Conservation (phyloP, 2,113 vertebrate species). For the Antennarius striatus region DNA sequence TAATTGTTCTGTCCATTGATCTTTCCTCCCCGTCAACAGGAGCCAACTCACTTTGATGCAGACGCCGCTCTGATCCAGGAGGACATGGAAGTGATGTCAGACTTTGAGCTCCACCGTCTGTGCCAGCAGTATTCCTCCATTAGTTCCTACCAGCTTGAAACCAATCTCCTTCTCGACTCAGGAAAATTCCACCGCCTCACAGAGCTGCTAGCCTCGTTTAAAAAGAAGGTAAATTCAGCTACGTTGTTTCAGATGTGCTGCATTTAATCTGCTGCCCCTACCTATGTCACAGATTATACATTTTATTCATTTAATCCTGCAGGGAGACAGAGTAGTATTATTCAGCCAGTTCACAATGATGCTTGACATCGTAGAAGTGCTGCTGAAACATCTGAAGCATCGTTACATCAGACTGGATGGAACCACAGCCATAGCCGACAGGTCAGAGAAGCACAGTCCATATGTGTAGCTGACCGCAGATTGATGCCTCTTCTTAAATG, state of each 20-base stretch:
- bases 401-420: constrained; percentile 92
- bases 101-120: constrained; percentile 93
- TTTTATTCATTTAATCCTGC: constrained; percentile 9
- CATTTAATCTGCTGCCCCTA: neutral
- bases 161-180: constrained; percentile 87
- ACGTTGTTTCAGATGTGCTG: neutral
- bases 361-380: constrained; percentile 93
- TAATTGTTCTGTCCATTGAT: neutral
- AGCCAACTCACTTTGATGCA: constrained; percentile 91
- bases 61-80: constrained; percentile 91
- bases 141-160: constrained; percentile 84
- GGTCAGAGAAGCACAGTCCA: constrained; percentile 56
- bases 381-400: constrained; percentile 87
- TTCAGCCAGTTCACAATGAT: constrained; percentile 99
- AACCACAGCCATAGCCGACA: constrained; percentile 90
- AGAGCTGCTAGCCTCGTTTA: constrained; percentile 83
- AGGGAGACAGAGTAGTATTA: constrained; percentile 94
- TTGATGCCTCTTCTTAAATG: no score
- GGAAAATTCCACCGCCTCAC: constrained; percentile 90
- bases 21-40: constrained; percentile 71
- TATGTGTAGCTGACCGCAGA: no score
- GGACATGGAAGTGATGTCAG: constrained; percentile 98
- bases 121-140: constrained; percentile 89
- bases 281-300: neutral
- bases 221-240: constrained; percentile 81